phyloP scores from a whole-genome alignment of 53 echinoderm and acorn worm species.

The Mesocentrotus franciscanus region DNA sequence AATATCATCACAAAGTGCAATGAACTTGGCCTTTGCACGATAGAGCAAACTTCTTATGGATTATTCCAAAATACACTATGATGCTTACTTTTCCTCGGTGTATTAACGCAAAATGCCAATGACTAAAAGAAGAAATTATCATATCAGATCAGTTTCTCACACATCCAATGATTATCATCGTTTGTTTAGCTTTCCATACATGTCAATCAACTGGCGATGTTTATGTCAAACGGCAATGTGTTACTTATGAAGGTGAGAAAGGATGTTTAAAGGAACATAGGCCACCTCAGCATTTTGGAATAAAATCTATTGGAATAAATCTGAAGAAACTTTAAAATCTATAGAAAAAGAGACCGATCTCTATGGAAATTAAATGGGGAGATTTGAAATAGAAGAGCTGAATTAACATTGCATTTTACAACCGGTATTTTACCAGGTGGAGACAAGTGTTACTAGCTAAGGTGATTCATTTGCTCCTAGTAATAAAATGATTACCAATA shows the following conservation, averaged over 20 bases:
- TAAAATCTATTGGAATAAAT: no score
- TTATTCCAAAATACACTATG: neutral
- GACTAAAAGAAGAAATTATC: neutral
- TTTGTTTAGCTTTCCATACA: neutral
- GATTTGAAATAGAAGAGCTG: no score
- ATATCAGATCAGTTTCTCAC: slow-evolving; percentile 12
- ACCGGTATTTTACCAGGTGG: neutral
- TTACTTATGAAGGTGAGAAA: neutral
- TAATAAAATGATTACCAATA: no score
- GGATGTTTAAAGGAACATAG: neutral
- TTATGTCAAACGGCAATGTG: neutral
- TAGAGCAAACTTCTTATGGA: neutral
- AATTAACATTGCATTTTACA: neutral
- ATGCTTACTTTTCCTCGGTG: neutral
- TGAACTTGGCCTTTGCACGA: neutral
- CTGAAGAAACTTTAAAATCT: no score
- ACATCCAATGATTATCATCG: neutral
- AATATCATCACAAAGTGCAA: neutral
- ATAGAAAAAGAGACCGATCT: no score
- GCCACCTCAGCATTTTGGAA: no score
- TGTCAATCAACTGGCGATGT: neutral
- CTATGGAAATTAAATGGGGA: no score
- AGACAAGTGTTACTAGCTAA: no score
- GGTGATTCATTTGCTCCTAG: no score
- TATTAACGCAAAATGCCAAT: neutral